A percentile compares a stretch with the other conserved stretches of the same genome.
phyloP scores from a whole-genome alignment of 2,113 vertebrate species.

The Oostethus manadensis region DNA sequence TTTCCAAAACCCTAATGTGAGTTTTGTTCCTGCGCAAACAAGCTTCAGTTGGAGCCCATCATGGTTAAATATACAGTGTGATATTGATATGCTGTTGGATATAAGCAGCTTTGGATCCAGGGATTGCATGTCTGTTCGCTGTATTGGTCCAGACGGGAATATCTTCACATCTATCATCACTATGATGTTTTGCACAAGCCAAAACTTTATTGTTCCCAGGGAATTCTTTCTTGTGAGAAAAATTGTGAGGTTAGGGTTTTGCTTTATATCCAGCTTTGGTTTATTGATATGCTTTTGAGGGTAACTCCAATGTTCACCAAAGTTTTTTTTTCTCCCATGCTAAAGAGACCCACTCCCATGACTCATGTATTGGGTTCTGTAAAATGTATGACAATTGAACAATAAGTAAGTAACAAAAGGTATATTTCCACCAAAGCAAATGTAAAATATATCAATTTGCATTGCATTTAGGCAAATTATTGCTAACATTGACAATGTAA shows the following conservation, averaged over 20 bases:
- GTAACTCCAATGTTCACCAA: too few relatives aligned
- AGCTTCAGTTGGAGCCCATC: slow-evolving; percentile 17
- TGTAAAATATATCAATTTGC: not conserved
- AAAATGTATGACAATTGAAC: not conserved
- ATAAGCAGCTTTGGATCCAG: not conserved
- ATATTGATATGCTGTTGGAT: slow-evolving; percentile 8
- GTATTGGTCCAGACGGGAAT: slow-evolving; percentile 6
- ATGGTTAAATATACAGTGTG: slow-evolving; percentile 21
- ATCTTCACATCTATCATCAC: slow-evolving; percentile 6
- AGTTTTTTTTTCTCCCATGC: too few relatives aligned
- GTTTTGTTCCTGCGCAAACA: slow-evolving; percentile 37
- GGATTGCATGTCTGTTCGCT: slow-evolving; percentile 5
- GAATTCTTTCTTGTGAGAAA: not conserved
- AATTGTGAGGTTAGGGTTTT: not conserved
- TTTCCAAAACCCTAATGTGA: slow-evolving; percentile 32
- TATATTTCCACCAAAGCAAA: not conserved
- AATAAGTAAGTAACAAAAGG: not conserved
- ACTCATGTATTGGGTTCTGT: not conserved
- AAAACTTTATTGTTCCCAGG: not conserved
- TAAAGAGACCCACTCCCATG: not conserved
- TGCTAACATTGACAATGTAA: not conserved
- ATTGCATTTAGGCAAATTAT: not conserved
- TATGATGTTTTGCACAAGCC: slow-evolving; percentile 6
- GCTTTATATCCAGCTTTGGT: not conserved
- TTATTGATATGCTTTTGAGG: slow-evolving; percentile 1